Evolutionary conservation across 2,113 vertebrate genomes (phyloP), one percentile per base, ranked within the genome.

Genomic region (Engraulis encrasicolus): DNA sequence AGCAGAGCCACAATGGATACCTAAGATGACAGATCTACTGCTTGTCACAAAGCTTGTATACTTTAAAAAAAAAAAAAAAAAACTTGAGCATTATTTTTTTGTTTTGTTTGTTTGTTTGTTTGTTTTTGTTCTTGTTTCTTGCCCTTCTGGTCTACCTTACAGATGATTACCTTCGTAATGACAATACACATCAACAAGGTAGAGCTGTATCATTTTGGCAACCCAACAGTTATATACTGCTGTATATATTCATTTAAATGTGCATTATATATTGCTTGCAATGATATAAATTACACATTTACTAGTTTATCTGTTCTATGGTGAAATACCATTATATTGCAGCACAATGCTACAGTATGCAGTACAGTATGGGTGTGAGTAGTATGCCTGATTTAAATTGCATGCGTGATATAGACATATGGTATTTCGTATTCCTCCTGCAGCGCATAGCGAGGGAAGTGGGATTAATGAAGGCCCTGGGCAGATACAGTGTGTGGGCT

Each of bases 401-500:
- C n/a, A n/a, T n/a, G n/a, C 40, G 3, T 45, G 40, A 45, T 45
- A 45, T 45, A 9, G 40, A 45, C 40, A 34, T 12, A 31, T 34
- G 11, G 23, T 34, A 2, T 11, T 31, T 15, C 1, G 19, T 66
- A 14, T 31, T 61, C 31, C 6, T 71, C 61, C 23, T 71, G 61
- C 27, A 71, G 23, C 61, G n/a, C 52, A 31, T 31, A 27, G 31
- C 12, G 1, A n/a, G n/a, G 11, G 61, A 11, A 17, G 27, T 17
- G 27, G 27, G 14, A 74, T 15, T 74, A 74, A 74, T 36, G 34
- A 31, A 74, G 31, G 11, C 31, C 12, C 66, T n/a, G 71, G 66
- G 50, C 78, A 81, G 50, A 37, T 82, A 66, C 54, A 84, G 50
- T 81, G 66, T 83, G 71, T 83, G 38, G 36, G 49, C 81, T 54